Base-by-base conservation (phyloP, 2,888 invertebrate genomes). In the Ditylenchus weischeri region DNA sequence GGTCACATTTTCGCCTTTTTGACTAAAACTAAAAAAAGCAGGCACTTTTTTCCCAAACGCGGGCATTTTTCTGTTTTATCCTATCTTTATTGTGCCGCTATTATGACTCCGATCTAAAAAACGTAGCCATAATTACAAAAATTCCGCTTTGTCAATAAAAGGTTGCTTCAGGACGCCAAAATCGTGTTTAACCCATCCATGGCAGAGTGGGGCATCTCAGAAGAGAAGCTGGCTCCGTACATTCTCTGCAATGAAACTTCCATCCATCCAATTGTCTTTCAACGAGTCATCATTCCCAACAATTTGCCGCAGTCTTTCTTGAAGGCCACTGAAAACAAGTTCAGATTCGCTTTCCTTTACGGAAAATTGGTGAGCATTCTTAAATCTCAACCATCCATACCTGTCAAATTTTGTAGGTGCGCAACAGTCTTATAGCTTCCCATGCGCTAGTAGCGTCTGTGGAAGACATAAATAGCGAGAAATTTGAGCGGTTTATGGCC, bases 221-320 rank as follows among this genome's bases (percentile, higher is more conserved):
- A 21, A 23, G 54, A 54, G 29, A 59, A 36, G 7, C 35, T 59
- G 59, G 23, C 36, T 7, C 59, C 59, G 11, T 59, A 59, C 38
- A 36, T 59, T 11, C 43, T 59, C 13, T 59, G 59, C 43, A 59
- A 38, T 59, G 59, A 59, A 36, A 35, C 43, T 4, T 59, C 59
- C 19, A 35, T 59, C 13, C 59, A 59, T 7, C 59, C 59, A 36
- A 59, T 59, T 13, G 59, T 59, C 23, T 59, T 59, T 59, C 59
- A 35, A 23, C 2, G 43, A 23, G 35, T 59, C 10, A 59, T 59
- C 59, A 38, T 59, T 59, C 59, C 59, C 59, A 59, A 38, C 38
- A 35, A 59, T 21, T 43, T 59, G 36, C 59, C 43, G 2, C 36
- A 59, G 35, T 38, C 43, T 19, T 59, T 59, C 59, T 21, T 43